phyloP scores from a whole-genome alignment of 2,113 vertebrate genomes.

The Sclerurus mexicanus region DNA sequence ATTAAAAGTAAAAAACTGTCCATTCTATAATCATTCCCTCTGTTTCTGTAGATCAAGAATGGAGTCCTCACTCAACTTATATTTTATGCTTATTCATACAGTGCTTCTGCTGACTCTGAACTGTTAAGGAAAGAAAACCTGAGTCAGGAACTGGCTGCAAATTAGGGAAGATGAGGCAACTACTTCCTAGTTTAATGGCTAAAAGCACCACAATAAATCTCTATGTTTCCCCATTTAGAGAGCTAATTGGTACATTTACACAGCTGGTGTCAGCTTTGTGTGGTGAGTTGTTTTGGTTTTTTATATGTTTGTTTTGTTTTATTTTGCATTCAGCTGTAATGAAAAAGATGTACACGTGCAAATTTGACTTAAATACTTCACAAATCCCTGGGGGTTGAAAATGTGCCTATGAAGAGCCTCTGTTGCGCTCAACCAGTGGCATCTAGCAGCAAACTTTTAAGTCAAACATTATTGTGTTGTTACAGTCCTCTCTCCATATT shows the following conservation, averaged over 20 bases:
- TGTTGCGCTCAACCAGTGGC: neutral
- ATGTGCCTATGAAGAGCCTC: neutral
- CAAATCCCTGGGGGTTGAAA: neutral
- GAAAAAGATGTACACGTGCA: neutral
- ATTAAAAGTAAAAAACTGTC: neutral
- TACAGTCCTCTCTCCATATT: neutral
- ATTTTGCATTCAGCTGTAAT: conserved; percentile 13
- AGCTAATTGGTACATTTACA: conserved; percentile 49
- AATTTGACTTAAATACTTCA: conserved; percentile 18
- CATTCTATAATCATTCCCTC: neutral
- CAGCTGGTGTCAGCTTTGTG: conserved; percentile 19
- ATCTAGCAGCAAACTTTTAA: neutral
- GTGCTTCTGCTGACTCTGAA: conserved; percentile 45
- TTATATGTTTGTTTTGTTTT: neutral
- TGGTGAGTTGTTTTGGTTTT: neutral
- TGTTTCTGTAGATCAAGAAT: neutral
- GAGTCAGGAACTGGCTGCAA: conserved; percentile 59
- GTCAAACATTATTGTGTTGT: neutral
- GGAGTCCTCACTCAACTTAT: conserved; percentile 23
- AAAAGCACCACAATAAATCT: conserved; percentile 55
- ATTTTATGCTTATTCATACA: neutral
- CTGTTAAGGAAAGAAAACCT: conserved; percentile 21
- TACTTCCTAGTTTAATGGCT: conserved; percentile 44
- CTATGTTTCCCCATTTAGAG: neutral
- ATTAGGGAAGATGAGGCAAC: conserved; percentile 59